Conservation (phyloP, 2,113 vertebrate genomes). For the Entomyzon cyanotis region DNA sequence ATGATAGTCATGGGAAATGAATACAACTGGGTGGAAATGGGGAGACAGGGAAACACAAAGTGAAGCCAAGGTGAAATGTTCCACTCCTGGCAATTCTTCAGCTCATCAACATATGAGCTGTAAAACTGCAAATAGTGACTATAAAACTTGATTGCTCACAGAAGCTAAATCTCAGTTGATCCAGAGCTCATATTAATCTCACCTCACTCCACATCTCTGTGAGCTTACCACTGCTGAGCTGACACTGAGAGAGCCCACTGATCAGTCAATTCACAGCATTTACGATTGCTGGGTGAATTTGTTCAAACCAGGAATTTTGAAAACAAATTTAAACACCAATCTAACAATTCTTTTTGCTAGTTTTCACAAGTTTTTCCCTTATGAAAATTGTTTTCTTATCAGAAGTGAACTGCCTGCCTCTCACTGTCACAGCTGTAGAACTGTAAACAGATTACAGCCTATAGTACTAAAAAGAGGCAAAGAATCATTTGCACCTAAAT, state of each 20-base stretch:
- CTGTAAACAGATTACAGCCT: neutral
- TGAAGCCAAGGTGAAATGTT: neutral
- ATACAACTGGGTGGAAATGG: neutral
- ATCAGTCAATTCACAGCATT: neutral
- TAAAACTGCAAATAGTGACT: neutral
- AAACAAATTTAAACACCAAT: neutral
- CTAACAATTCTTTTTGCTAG: neutral
- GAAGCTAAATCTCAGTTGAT: neutral
- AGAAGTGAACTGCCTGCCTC: neutral
- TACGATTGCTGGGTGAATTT: neutral
- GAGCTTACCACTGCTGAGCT: neutral
- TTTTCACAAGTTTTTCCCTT: neutral
- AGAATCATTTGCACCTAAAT: neutral
- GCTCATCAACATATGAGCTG: neutral
- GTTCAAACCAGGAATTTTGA: neutral
- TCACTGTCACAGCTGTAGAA: neutral
- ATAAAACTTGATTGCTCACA: neutral
- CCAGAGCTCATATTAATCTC: neutral
- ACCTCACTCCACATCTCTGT: fast-evolving
- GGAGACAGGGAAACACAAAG: neutral
- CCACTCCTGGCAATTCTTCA: neutral
- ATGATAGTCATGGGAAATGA: neutral
- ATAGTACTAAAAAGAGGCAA: neutral
- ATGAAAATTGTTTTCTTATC: neutral
- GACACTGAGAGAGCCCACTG: neutral